Base-by-base conservation (phyloP, 2,888 invertebrate species). In the Melieria picta region DNA sequence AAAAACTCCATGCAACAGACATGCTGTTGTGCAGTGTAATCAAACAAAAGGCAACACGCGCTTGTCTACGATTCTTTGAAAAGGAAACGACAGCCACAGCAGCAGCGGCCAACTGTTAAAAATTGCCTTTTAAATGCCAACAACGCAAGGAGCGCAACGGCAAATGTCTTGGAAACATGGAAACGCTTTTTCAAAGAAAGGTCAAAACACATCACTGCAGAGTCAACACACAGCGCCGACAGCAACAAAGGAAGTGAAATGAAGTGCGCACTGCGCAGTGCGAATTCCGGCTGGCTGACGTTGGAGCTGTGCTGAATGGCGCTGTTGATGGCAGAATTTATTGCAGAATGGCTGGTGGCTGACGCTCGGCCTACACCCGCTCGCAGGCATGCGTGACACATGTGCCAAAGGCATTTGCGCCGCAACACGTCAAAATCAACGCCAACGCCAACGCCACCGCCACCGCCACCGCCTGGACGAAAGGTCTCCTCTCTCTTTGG, bases 321-420 rank as follows among this genome's bases (percentile, higher is more conserved):
- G 64, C 61, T 57, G 69, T 48, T 69, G 56, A 69, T 67, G 67
- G 50, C 52, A 72, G 61, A 72, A 74, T 74, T 74, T 67, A 72
- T 72, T 60, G 65, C 65, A 50, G 48, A 48, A 69, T 64, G 65
- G 58, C 61, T 58, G 48, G 66, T 50, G n/a, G 56, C 42, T 46
- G 71, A 55, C 57, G 57, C 30, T 47, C 58, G 48, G 47, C 57
- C 48, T 58, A 58, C 50, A 61, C 50, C 60, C 61, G 67, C 67
- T 50, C 30, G 61, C 60, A 67, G 57, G 67, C 67, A 74, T 74
- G 67, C 72, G 67, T 71, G 73, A 75, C 75, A 75, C 77, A 77
- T 76, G 74, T 76, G 77, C 73, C 69, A 64, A 75, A 74, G 65
- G 65, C 71, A 67, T 73, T 75, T 65, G 62, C 70, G 16, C 63